Conservation (phyloP, 2,113 vertebrate genomes). For the Rattus norvegicus region GRCr8 NC_086019.1:31905001-31905500, state of each 20-base stretch:
- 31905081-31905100: background rate
- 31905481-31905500: background rate
- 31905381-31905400: background rate
- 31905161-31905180: background rate
- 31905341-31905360: background rate
- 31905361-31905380: background rate
- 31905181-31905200: background rate
- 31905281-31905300: background rate
- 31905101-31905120: background rate
- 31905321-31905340: background rate
- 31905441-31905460: background rate
- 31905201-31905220: background rate
- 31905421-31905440: background rate
- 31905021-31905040: background rate
- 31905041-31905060: background rate
- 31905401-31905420: background rate
- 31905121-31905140: too few relatives aligned
- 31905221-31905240: background rate
- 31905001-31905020: background rate
- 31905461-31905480: background rate
- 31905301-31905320: too few relatives aligned
- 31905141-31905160: background rate
- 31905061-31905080: background rate
- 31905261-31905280: background rate
- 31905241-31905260: background rate